Evolutionary conservation across 1,140 invertebrate genomes (phyloP).

Genomic region (Drosophila repletoides): DNA sequence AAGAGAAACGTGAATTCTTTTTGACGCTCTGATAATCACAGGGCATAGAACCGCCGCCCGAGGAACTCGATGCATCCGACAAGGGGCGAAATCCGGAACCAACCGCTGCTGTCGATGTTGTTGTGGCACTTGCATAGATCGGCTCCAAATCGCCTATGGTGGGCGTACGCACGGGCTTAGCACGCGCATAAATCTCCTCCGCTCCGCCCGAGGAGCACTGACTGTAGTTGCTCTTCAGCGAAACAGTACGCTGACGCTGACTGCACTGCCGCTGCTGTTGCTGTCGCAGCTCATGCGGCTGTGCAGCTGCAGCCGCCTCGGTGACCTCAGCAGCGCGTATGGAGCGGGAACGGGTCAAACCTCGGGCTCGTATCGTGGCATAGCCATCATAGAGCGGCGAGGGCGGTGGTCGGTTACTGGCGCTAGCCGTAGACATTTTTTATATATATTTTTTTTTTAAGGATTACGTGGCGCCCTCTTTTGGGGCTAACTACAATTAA

Average conservation of each 20-base stretch:
- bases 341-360: slow-evolving; percentile 83
- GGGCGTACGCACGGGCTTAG: slow-evolving; percentile 72
- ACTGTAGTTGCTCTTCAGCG: slow-evolving; percentile 70
- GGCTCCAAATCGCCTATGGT: slow-evolving; percentile 72
- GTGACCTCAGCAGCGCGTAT: slow-evolving; percentile 73
- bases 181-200: slow-evolving; percentile 69
- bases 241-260: slow-evolving; percentile 61
- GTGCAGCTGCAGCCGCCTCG: slow-evolving; percentile 52
- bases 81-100: slow-evolving; percentile 57
- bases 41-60: slow-evolving; percentile 71
- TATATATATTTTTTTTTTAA: neutral
- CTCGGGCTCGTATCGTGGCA: slow-evolving; percentile 88
- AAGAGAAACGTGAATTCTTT: slow-evolving; percentile 76
- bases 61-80: slow-evolving; percentile 74
- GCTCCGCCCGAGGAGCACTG: slow-evolving; percentile 38
- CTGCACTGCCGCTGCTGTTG: slow-evolving; percentile 21
- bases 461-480: too few relatives aligned
- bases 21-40: slow-evolving; percentile 75
- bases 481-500: slow-evolving; percentile 5
- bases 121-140: slow-evolving; percentile 59
- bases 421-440: slow-evolving; percentile 62
- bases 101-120: neutral
- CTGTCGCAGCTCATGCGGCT: slow-evolving; percentile 17
- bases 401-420: slow-evolving; percentile 74
- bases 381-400: slow-evolving; percentile 89